Evolutionary conservation across 2,888 invertebrate species (phyloP).

Genomic region (Aquatica leii): DNA sequence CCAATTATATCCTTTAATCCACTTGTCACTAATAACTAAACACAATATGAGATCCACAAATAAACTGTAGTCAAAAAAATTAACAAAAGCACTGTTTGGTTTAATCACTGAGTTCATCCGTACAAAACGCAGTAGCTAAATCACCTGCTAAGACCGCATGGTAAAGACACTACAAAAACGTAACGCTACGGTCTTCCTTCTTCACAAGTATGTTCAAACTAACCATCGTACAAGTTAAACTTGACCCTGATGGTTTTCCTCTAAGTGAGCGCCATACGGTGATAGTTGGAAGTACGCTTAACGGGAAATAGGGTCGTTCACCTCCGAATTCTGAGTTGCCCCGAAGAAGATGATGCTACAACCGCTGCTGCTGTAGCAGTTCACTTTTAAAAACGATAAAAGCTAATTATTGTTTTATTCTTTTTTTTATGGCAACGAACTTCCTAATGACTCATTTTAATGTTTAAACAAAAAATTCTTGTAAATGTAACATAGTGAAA

Average conservation of each 20-base stretch:
- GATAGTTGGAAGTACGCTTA: slow-evolving; percentile 53
- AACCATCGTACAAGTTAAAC: slow-evolving; percentile 57
- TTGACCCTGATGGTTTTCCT: slow-evolving; percentile 59
- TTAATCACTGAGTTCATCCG: not conserved
- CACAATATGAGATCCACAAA: no score
- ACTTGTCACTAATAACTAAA: no score
- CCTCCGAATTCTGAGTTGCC: slow-evolving; percentile 57
- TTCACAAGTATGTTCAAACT: slow-evolving; percentile 58
- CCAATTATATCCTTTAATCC: no score
- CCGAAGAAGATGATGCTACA: slow-evolving; percentile 43
- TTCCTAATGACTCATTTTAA: not conserved
- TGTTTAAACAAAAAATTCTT: not conserved
- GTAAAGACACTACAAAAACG: slow-evolving; percentile 24
- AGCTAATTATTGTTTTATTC: slow-evolving; percentile 13
- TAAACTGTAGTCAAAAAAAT: no score
- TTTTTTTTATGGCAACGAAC: slow-evolving; percentile 1
- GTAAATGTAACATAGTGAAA: slow-evolving; percentile 35
- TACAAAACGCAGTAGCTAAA: slow-evolving; percentile 6
- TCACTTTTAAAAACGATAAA: slow-evolving; percentile 21
- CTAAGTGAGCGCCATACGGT: slow-evolving; percentile 55
- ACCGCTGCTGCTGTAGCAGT: slow-evolving; percentile 46
- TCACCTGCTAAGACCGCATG: slow-evolving; percentile 36
- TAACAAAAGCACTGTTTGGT: no score
- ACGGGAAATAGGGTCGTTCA: slow-evolving; percentile 58
- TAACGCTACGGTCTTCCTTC: slow-evolving; percentile 46